Evolutionary conservation across 2,797 vertebrate genomes (phyloP), one percentile per base, ranked within the genome.

Genomic region (Poecilia gillii): DNA sequence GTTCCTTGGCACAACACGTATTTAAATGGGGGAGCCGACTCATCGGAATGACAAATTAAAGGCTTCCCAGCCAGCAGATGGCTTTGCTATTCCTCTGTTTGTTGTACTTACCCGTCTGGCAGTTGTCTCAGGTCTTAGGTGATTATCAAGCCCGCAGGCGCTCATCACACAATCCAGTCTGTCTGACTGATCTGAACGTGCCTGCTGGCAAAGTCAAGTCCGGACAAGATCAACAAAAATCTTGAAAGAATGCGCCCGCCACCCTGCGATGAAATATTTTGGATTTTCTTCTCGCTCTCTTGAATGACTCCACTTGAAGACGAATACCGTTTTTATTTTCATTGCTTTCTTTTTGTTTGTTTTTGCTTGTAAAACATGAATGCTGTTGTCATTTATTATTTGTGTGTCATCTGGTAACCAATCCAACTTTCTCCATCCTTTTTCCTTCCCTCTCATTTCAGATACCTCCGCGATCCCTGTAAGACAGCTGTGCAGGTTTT

Each of bases 21-120:
- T 77, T 25, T 47, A 71, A 45, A 82, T 2, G 39, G 59, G 49
- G 71, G 72, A 81, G 81, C 49, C 51, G 23, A 85, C 53, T 88
- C 87, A 80, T 81, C 46, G 41, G 74, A 55, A 31, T 74, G 80
- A 90, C 88, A 91, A 92, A 92, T 91, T 85, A 88, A 85, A 92
- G 91, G 78, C 81, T 81, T 74, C 81, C 80, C 74, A 23, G 77
- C 70, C 33, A 81, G 78, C 82, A 85, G 84, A 86, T 75, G 87
- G 82, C 72, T 89, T 74, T 72, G 6, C 74, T 84, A 87, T 91
- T 79, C 73, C 82, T 91, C 85, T 92, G 87, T 91, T 93, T 92
- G 91, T 93, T 94, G 87, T 91, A 85, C 85, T 86, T 90, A 88
- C 81, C 91, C 91, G 92, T 93, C 92, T 93, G 88, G 76, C 78